A percentile compares a stretch with the other conserved stretches of the same genome.
Evolutionary conservation across 1,140 invertebrate genomes (phyloP).

Genomic region (Tribolium madens): DNA sequence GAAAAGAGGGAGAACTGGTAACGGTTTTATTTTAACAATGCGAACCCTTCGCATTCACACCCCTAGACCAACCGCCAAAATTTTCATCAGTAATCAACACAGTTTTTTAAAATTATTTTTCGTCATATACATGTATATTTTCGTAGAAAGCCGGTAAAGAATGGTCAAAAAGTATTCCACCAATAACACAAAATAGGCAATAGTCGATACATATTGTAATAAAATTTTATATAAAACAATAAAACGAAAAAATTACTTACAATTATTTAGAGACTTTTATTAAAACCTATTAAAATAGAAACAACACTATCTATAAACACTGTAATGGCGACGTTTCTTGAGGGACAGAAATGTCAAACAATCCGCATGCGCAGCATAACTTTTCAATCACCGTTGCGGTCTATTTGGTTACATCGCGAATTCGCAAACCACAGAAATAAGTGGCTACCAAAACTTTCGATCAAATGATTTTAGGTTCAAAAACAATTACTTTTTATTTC

Average conservation of each 20-base stretch:
- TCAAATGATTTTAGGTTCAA: too few species aligned
- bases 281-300: background rate
- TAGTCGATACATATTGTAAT: background rate
- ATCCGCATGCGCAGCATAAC: background rate
- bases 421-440: too few species aligned
- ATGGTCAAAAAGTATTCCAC: background rate
- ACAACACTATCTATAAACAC: background rate
- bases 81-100: too few species aligned
- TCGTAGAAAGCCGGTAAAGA: background rate
- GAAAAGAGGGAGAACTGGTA: background rate
- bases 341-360: background rate
- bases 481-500: too few species aligned
- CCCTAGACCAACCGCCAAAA: too few species aligned
- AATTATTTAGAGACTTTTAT: background rate
- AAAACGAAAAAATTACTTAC: conserved; percentile 9
- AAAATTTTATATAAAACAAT: background rate
- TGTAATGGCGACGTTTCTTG: conserved; percentile 23
- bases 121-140: too few species aligned
- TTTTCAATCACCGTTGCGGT: background rate
- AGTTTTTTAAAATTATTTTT: too few species aligned
- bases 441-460: too few species aligned
- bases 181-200: background rate
- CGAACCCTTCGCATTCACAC: background rate
- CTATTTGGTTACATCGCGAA: background rate
- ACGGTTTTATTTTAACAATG: background rate